phyloP scores from a whole-genome alignment of 1,140 invertebrate species.

The Mercenaria mercenaria region DNA sequence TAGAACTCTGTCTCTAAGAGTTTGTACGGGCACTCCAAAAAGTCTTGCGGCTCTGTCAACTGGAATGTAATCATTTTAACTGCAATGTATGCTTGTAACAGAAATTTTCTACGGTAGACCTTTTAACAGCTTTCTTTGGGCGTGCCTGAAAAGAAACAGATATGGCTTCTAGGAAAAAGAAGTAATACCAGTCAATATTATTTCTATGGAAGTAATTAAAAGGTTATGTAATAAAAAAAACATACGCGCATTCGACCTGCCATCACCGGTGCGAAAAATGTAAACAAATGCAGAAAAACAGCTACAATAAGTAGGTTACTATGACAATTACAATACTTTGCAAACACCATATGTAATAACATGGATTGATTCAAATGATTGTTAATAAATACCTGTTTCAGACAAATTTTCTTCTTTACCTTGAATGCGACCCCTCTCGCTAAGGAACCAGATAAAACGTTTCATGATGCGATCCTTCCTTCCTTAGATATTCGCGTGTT shows the following conservation, averaged over 20 bases:
- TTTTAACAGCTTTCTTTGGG: no score
- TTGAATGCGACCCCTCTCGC: background rate
- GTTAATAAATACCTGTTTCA: constrained; percentile 11
- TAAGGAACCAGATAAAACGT: background rate
- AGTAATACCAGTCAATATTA: background rate
- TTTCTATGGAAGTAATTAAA: background rate
- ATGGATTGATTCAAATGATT: background rate
- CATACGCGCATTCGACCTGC: no score
- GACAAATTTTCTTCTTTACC: background rate
- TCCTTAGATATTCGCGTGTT: background rate
- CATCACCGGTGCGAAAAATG: background rate
- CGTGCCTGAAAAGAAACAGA: background rate
- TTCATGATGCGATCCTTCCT: background rate
- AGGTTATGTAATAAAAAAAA: background rate
- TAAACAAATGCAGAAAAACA: background rate
- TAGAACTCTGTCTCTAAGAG: background rate
- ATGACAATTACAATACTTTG: background rate
- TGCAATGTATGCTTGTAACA: background rate
- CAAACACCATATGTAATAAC: background rate
- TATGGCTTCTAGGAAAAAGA: background rate
- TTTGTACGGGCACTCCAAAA: constrained; percentile 6
- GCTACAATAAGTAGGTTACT: background rate
- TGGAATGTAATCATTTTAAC: background rate
- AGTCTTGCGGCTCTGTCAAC: background rate
- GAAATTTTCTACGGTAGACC: background rate